A percentile compares a stretch with the other conserved stretches of the same genome.
These are phyloP conservation scores for Spermophilus dauricus DNA, from an alignment of 2,113 vertebrate species.

Conservation along the genomic window DNA sequence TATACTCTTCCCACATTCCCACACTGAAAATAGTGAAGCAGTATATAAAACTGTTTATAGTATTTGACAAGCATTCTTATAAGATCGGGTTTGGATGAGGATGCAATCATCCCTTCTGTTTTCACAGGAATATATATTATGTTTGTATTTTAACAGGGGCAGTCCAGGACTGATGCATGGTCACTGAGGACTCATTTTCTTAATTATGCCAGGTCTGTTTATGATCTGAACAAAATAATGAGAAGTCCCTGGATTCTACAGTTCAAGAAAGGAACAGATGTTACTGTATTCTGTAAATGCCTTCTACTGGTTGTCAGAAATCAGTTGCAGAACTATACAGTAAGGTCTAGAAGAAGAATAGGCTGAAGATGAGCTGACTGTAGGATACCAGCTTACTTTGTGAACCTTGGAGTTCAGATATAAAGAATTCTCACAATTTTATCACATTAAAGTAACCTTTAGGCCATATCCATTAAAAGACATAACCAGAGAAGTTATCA, in stretches of 20 bases:
- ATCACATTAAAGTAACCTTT: neutral
- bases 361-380: neutral
- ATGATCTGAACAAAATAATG: conserved; percentile 21
- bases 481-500: neutral
- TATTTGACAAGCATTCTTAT: no score
- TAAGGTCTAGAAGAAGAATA: neutral
- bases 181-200: conserved; percentile 34
- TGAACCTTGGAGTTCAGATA: neutral
- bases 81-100: no score
- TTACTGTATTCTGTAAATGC: neutral
- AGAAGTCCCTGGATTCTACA: neutral
- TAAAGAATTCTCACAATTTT: neutral
- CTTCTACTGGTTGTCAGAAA: neutral
- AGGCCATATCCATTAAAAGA: neutral
- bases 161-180: conserved; percentile 6
- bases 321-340: neutral
- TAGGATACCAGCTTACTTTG: neutral
- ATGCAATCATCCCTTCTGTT: neutral
- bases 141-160: conserved; percentile 55
- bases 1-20: no score
- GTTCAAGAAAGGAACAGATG: conserved; percentile 49
- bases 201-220: conserved; percentile 49
- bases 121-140: neutral
- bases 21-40: no score
- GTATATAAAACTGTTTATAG: no score